Percentiles rank a stretch among this genome's conserved stretches.
phyloP scores from a whole-genome alignment of 2,888 invertebrate species.

The Melinaea menophilus region DNA sequence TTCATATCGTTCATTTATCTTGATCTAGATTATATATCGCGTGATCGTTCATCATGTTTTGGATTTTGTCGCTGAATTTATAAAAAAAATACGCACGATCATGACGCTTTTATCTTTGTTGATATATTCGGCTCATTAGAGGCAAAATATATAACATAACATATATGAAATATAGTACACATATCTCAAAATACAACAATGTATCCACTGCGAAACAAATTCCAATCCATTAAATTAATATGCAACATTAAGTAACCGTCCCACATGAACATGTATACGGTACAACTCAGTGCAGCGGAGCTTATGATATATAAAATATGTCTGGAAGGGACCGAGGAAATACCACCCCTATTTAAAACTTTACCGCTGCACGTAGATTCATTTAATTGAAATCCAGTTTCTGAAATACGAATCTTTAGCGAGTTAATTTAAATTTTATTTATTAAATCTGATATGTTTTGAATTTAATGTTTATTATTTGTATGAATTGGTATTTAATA shows the following conservation, averaged over 20 bases:
- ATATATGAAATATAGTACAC: no score
- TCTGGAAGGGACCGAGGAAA: constrained; percentile 36
- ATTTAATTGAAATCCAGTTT: constrained; percentile 9
- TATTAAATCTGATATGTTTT: background rate
- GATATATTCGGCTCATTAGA: no score
- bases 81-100: constrained; percentile 12
- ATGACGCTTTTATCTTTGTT: constrained; percentile 9
- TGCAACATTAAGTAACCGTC: constrained; percentile 6
- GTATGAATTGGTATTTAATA: background rate
- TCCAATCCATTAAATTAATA: constrained; percentile 13
- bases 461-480: background rate
- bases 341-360: constrained; percentile 9
- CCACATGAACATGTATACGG: background rate
- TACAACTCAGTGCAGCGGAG: constrained; percentile 41
- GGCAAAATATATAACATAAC: no score
- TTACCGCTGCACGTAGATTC: constrained; percentile 9
- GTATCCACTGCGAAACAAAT: constrained; percentile 4
- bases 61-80: constrained; percentile 28
- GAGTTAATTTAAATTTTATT: no score
- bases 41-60: constrained; percentile 55
- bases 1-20: constrained; percentile 34
- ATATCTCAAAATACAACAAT: background rate
- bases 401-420: no score
- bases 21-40: constrained; percentile 17
- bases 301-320: constrained; percentile 46